Evolutionary conservation across 2,888 invertebrate species (phyloP).

Genomic region (Eristalinus aeneus): DNA sequence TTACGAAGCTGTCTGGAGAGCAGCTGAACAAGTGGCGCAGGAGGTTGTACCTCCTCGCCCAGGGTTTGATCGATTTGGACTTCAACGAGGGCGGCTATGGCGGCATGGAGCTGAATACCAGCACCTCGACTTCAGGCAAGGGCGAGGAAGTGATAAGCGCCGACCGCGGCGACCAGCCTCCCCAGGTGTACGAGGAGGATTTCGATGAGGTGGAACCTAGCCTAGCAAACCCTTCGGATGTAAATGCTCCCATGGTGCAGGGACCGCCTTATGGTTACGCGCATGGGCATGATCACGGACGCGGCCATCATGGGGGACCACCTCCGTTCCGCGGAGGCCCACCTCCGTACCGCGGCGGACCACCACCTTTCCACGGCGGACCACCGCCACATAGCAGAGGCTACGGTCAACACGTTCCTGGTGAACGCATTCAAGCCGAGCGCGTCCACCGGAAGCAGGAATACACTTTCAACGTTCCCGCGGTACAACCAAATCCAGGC

Average conservation of each 20-base stretch:
- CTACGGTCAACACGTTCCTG: slow-evolving; percentile 31
- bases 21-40: slow-evolving; percentile 77
- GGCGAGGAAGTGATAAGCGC: slow-evolving; percentile 75
- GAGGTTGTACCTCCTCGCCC: slow-evolving; percentile 75
- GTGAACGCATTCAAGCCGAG: slow-evolving; percentile 66
- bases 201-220: slow-evolving; percentile 77
- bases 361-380: slow-evolving; percentile 21
- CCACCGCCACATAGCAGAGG: slow-evolving; percentile 32
- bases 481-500: slow-evolving; percentile 12
- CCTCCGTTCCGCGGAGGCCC: neutral
- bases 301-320: neutral
- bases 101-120: slow-evolving; percentile 72
- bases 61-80: slow-evolving; percentile 76
- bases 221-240: slow-evolving; percentile 73
- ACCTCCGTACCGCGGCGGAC: neutral
- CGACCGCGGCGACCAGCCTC: slow-evolving; percentile 80
- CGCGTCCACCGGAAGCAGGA: slow-evolving; percentile 72
- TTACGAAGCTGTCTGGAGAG: slow-evolving; percentile 73
- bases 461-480: slow-evolving; percentile 71
- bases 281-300: neutral
- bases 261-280: slow-evolving; percentile 28
- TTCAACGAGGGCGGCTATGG: slow-evolving; percentile 69
- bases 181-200: slow-evolving; percentile 77
- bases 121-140: slow-evolving; percentile 62
- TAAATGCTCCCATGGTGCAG: slow-evolving; percentile 37